phyloP scores from a whole-genome alignment of 2,113 vertebrate species.

The Apaloderma vittatum region DNA sequence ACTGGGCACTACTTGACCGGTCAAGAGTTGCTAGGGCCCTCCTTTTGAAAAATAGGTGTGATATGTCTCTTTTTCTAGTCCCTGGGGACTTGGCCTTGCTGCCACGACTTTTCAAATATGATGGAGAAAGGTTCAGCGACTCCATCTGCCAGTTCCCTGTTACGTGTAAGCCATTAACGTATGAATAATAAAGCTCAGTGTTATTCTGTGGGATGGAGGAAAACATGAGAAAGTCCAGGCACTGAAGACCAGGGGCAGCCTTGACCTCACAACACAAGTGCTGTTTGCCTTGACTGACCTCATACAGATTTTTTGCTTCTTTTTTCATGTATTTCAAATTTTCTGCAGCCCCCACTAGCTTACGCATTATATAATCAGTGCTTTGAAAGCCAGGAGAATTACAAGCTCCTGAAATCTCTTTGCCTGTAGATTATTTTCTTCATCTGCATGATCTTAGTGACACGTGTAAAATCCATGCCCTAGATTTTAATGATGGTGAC shows the following conservation, averaged over 20 bases:
- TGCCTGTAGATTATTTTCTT: conserved; percentile 51
- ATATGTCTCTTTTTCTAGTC: not conserved
- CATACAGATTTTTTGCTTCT: not conserved
- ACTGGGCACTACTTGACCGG: not conserved
- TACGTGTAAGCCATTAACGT: not conserved
- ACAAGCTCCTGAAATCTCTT: conserved; percentile 24
- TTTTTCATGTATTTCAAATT: not conserved
- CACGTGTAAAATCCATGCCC: conserved; percentile 41
- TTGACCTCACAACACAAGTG: not conserved
- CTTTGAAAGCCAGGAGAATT: conserved; percentile 36
- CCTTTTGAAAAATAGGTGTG: not conserved
- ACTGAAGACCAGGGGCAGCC: not conserved
- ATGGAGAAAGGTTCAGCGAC: not conserved
- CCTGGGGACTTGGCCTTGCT: not conserved
- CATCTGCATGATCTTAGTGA: conserved; percentile 42
- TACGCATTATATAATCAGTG: conserved; percentile 24
- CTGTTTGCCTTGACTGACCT: not conserved
- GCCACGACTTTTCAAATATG: not conserved
- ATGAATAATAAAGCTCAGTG: not conserved
- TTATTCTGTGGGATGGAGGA: not conserved
- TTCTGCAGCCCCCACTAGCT: not conserved
- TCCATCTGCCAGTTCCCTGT: not conserved
- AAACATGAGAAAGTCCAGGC: not conserved
- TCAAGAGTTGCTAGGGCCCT: not conserved
- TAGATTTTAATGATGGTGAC: conserved; percentile 56